A percentile compares a stretch with the other conserved stretches of the same genome.
phyloP scores from a whole-genome alignment of 2,113 vertebrate species.

The Rallus limicola region DNA sequence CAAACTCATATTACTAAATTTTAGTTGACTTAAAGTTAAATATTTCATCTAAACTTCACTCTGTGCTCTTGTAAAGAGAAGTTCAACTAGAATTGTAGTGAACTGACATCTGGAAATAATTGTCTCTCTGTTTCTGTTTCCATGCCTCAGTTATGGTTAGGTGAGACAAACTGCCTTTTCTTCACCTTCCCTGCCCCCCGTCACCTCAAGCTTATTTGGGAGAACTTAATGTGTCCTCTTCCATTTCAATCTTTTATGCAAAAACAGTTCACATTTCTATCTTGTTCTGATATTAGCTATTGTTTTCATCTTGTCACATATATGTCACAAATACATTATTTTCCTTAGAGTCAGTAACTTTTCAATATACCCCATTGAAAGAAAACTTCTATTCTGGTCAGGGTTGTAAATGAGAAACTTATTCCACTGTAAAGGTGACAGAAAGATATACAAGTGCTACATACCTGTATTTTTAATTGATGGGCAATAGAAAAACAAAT shows the following conservation, averaged over 20 bases:
- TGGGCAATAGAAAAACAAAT: not conserved
- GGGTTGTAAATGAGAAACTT: not conserved
- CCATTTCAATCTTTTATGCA: not conserved
- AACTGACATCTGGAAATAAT: not conserved
- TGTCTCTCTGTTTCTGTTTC: not conserved
- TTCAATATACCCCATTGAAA: not conserved
- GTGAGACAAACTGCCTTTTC: not conserved
- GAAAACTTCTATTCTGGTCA: not conserved
- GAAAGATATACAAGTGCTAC: not conserved
- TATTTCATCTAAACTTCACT: not conserved
- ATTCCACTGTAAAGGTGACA: not conserved
- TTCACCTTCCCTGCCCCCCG: not conserved
- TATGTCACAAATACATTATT: not conserved
- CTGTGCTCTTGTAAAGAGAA: not conserved
- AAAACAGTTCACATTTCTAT: not conserved
- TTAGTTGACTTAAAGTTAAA: not conserved
- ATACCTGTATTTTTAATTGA: not conserved
- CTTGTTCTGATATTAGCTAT: not conserved
- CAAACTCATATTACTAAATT: not conserved
- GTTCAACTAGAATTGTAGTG: not conserved
- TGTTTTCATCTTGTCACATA: not conserved
- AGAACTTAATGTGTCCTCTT: not conserved
- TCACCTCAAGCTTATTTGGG: not conserved
- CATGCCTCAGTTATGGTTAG: not conserved
- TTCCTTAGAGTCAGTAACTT: not conserved